Conservation (phyloP, 2,113 vertebrate genomes). For the Peromyscus maniculatus region DNA sequence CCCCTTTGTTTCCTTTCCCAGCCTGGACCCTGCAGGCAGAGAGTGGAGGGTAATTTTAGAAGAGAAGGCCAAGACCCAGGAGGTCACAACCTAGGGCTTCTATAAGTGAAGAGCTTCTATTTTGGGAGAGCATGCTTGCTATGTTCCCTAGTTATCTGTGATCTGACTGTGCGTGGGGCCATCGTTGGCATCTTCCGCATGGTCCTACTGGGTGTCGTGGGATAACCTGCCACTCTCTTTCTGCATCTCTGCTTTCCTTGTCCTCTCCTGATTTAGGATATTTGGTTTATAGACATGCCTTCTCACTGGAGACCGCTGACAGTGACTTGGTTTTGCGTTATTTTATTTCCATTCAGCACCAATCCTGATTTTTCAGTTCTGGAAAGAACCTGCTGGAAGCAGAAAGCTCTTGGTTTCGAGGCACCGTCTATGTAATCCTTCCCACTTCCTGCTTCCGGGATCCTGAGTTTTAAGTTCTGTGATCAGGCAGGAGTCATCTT, state of each 20-base stretch:
- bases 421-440: not conserved
- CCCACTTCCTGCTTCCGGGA: not conserved
- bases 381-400: slow-evolving; percentile 3
- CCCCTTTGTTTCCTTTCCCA: slow-evolving; percentile 75
- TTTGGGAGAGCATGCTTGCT: slow-evolving; percentile 36
- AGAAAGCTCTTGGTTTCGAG: not conserved
- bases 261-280: not conserved
- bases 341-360: not conserved
- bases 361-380: not conserved
- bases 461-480: not conserved
- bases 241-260: not conserved
- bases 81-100: slow-evolving; percentile 76
- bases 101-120: slow-evolving; percentile 62
- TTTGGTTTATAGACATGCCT: not conserved
- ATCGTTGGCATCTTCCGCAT: not conserved
- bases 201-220: not conserved
- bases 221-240: not conserved
- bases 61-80: slow-evolving; percentile 8
- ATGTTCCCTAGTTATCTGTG: not conserved
- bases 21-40: slow-evolving; percentile 73
- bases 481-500: not conserved
- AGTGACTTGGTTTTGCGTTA: not conserved
- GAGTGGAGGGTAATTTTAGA: slow-evolving; percentile 77
- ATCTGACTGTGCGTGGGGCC: not conserved
- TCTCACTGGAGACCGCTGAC: not conserved